Conservation (phyloP, 30 jellyfish, hydroid and myxozoan genomes). For the Aurelia coerulea region DNA sequence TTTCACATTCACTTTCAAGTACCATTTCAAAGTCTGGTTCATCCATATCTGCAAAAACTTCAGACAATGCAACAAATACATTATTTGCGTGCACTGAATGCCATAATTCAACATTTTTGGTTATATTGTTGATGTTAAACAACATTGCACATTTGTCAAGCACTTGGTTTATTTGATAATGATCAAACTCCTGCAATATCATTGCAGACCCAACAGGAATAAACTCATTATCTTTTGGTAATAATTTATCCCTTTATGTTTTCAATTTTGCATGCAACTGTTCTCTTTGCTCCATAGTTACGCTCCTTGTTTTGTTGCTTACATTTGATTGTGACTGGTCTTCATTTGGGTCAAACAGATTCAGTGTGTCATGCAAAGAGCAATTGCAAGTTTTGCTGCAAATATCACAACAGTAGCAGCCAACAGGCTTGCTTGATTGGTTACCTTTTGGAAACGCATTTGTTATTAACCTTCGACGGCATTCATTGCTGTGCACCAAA, state of each 20-base stretch:
- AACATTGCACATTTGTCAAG: slow-evolving; percentile 1
- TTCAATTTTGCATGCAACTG: not conserved
- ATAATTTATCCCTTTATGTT: not conserved
- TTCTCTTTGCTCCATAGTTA: not conserved
- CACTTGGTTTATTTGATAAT: slow-evolving; percentile 28
- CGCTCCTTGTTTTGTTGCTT: no score
- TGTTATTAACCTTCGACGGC: no score
- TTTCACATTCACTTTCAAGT: not conserved
- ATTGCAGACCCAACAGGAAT: not conserved
- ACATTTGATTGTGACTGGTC: no score
- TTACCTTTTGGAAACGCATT: no score
- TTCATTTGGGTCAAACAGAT: no score
- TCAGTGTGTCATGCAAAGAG: no score
- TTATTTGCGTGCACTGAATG: slow-evolving; percentile 8
- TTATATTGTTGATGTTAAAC: not conserved
- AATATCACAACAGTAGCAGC: no score
- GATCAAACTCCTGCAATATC: not conserved
- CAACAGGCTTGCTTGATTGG: no score
- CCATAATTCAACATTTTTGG: slow-evolving; percentile 15
- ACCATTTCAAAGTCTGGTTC: not conserved
- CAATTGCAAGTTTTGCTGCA: no score
- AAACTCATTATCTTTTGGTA: not conserved
- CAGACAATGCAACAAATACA: slow-evolving; percentile 16
- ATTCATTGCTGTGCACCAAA: no score
- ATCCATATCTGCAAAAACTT: slow-evolving; percentile 13